Evolutionary conservation across 2,888 invertebrate species (phyloP), one percentile per base, ranked within the genome.

Genomic region (Endotricha flammealis): DNA sequence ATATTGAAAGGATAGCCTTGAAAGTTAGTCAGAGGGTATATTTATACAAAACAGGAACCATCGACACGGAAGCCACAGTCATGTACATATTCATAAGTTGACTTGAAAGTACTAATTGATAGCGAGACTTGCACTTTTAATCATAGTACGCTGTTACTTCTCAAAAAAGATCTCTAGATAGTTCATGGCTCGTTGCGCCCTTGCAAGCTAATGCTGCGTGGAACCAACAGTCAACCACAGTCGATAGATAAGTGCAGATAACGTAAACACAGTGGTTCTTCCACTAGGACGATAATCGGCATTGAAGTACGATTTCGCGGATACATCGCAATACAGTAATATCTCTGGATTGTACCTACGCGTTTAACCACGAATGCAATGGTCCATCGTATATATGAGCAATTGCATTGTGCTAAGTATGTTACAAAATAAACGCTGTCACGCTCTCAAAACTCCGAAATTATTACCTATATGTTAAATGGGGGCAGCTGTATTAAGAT

Each of bases 251-350:
- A n/a, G n/a, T n/a, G n/a, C n/a, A n/a, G n/a, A n/a, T n/a, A n/a
- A 28, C 28, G 46, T 45, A 44, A 41, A 36, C 36, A 35, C 32
- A 30, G 33, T 36, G 28, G 24, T 41, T 37, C 30, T 35, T 40
- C 32, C 24, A 16, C 34, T 17, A 41, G 36, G 40, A 23, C 22
- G 31, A 31, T 22, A 39, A 35, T 50, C 56, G 69, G 66, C 67
- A 70, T 68, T 69, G 65, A 53, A 42, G 36, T 38, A 32, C 69
- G 70, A 69, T 72, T 72, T 70, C 69, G 39, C 71, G 67, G 58
- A 69, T 59, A 55, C 50, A 55, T 49, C 42, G 53, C 64, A 66
- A 59, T 55, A 40, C 43, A 39, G 48, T 44, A 46, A 46, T 44
- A 37, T 34, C 33, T 41, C 23, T 36, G 32, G 24, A 43, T 42